phyloP scores from a whole-genome alignment of 2,113 vertebrate genomes.

The Talpa occidentalis region DNA sequence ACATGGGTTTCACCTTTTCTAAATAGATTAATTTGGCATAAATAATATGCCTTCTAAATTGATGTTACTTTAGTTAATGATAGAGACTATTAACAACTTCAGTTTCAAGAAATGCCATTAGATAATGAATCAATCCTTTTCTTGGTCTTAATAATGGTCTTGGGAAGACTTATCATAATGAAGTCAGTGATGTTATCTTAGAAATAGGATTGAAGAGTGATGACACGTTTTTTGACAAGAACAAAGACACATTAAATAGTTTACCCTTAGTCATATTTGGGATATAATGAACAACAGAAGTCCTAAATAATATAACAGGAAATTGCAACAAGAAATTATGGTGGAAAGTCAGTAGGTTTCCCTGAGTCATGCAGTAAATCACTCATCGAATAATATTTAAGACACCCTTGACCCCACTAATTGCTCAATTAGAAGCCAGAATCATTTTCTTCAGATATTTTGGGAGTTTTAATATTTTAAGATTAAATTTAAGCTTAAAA shows the following conservation, averaged over 20 bases:
- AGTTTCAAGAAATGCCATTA: conserved; percentile 57
- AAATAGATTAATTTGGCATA: conserved; percentile 41
- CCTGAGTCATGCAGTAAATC: not conserved
- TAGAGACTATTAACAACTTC: conserved; percentile 37
- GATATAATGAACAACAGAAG: not conserved
- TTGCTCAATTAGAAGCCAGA: not conserved
- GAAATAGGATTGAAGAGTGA: conserved; percentile 10
- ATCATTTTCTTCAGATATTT: conserved; percentile 8
- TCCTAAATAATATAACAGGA: not conserved
- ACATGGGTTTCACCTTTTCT: conserved; percentile 61
- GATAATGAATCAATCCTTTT: conserved; percentile 24
- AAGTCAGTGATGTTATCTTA: conserved; percentile 14
- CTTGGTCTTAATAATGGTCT: conserved; percentile 7
- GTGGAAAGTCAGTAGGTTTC: not conserved
- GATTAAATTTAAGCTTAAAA: not conserved
- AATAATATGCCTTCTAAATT: conserved; percentile 67
- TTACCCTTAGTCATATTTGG: not conserved
- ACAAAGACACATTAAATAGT: not conserved
- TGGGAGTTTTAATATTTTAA: not conserved
- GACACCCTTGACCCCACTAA: accelerated
- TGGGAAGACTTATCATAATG: not conserved
- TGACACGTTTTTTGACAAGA: not conserved
- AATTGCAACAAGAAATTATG: not conserved
- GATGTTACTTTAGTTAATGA: conserved; percentile 51
- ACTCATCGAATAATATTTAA: not conserved